Conservation (phyloP, 2,113 vertebrate genomes). For the Desmodus rotundus region DNA sequence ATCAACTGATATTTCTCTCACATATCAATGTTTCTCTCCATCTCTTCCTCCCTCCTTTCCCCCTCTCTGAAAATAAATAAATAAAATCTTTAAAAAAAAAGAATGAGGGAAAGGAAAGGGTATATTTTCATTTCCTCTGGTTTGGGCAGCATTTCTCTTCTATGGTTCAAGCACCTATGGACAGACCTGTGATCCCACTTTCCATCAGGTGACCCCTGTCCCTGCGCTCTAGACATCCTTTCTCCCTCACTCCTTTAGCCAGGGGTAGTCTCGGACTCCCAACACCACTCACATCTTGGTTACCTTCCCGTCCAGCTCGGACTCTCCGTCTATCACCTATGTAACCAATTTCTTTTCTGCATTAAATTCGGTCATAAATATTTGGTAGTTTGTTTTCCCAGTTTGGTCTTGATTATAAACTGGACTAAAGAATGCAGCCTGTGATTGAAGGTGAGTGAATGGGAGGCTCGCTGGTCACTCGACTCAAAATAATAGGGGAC, state of each 20-base stretch:
- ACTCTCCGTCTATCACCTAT: background rate
- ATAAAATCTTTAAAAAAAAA: background rate
- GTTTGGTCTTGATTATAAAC: background rate
- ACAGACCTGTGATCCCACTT: background rate
- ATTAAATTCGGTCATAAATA: constrained; percentile 29
- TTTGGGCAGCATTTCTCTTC: background rate
- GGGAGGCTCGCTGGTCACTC: background rate
- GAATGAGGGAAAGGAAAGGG: background rate
- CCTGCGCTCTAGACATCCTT: background rate
- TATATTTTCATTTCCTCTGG: background rate
- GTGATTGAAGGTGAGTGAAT: constrained; percentile 22
- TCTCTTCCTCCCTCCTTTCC: no score
- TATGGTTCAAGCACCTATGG: background rate
- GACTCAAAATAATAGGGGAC: background rate
- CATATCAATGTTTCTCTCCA: no score
- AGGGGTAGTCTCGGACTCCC: background rate
- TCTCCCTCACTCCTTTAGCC: background rate
- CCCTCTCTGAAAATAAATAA: no score
- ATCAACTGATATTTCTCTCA: no score
- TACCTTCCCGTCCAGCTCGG: background rate
- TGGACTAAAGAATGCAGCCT: background rate
- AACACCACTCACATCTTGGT: background rate
- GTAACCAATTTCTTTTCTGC: background rate
- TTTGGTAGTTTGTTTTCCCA: background rate
- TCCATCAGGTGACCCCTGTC: background rate